phyloP scores from a whole-genome alignment of 2,113 vertebrate species.

The Capricornis sumatraensis region DNA sequence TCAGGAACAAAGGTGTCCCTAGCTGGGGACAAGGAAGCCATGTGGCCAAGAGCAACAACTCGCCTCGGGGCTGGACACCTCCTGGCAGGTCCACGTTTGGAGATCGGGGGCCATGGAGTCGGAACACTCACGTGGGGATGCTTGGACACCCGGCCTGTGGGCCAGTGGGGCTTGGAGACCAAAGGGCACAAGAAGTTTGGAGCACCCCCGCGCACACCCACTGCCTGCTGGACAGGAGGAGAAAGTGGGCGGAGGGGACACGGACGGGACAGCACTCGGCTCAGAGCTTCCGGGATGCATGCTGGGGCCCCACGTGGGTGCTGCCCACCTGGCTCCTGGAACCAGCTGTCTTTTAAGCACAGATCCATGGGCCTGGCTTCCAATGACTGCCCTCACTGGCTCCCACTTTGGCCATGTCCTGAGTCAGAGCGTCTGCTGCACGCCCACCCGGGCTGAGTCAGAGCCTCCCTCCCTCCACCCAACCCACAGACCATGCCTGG shows the following conservation, averaged over 20 bases:
- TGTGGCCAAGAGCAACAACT: not conserved
- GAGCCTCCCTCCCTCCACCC: not conserved
- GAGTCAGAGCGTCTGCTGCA: not conserved
- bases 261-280: not conserved
- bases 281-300: not conserved
- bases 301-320: fast-evolving
- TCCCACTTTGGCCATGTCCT: not conserved
- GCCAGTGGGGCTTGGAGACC: not conserved
- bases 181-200: not conserved
- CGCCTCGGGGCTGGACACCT: not conserved
- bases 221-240: not conserved
- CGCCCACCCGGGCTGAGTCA: not conserved
- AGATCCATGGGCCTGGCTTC: not conserved
- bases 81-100: not conserved
- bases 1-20: not conserved
- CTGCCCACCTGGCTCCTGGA: not conserved
- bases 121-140: not conserved
- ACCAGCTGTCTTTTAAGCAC: not conserved
- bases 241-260: not conserved
- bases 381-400: not conserved
- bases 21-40: not conserved
- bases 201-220: fast-evolving
- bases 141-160: not conserved
- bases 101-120: not conserved
- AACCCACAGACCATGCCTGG: not conserved